Evolutionary conservation across 2,113 vertebrate genomes (phyloP).

Genomic region (Brienomyrus longianalis): DNA sequence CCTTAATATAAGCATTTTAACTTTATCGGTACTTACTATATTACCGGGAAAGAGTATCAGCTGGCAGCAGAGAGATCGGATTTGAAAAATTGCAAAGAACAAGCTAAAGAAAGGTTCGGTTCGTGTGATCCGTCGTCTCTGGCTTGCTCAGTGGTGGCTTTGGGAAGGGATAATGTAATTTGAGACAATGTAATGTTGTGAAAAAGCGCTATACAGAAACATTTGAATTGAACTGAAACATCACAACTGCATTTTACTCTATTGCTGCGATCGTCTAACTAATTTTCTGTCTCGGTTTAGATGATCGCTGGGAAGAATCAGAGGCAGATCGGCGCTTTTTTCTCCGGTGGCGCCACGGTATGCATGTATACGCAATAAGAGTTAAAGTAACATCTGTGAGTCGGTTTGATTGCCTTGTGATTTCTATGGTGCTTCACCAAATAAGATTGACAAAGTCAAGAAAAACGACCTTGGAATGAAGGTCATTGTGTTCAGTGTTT

Average conservation of each 20-base stretch:
- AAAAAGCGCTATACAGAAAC: too few relatives aligned
- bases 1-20: background rate
- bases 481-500: background rate
- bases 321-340: conserved; percentile 4
- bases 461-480: background rate
- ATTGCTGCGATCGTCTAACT: background rate
- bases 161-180: too few relatives aligned
- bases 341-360: background rate
- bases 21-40: background rate
- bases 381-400: background rate
- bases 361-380: background rate
- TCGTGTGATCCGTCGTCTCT: background rate
- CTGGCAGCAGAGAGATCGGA: background rate
- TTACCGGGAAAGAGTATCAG: background rate
- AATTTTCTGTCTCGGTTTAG: background rate
- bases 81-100: background rate
- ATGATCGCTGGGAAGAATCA: background rate
- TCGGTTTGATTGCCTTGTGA: background rate
- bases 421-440: background rate
- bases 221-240: background rate
- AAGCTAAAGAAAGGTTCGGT: conserved; percentile 12
- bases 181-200: too few relatives aligned
- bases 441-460: background rate
- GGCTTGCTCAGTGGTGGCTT: too few relatives aligned
- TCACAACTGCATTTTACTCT: too few relatives aligned